Evolutionary conservation across 2,888 invertebrate species (phyloP).

Genomic region (Drosophila meridiana): DNA sequence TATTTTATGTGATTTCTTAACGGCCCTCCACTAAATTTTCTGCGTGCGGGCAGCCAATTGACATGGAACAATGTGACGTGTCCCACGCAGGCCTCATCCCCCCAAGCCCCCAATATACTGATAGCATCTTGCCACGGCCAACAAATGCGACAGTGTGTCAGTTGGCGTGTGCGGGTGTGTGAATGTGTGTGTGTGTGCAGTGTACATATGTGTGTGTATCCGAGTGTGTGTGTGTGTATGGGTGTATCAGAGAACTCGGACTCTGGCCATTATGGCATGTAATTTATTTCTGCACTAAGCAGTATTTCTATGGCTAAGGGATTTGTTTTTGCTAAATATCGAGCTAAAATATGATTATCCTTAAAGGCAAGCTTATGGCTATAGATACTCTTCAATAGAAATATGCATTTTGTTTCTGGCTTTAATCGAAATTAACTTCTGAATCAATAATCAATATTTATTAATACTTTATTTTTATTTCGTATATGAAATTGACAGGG

Average conservation of each 20-base stretch:
- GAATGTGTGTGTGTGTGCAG: not conserved
- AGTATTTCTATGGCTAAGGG: slow-evolving; percentile 4
- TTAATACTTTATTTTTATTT: too few species aligned
- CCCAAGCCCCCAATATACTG: slow-evolving; percentile 28
- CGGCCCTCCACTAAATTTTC: slow-evolving; percentile 42
- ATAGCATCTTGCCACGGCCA: slow-evolving; percentile 52
- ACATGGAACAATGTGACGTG: slow-evolving; percentile 53
- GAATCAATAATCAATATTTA: too few species aligned
- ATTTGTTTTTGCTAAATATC: slow-evolving; percentile 14
- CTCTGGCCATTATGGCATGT: slow-evolving; percentile 60
- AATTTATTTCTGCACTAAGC: slow-evolving; percentile 63
- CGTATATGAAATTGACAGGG: too few species aligned
- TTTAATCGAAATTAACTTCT: not conserved
- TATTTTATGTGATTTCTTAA: slow-evolving; percentile 72
- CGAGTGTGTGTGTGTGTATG: not conserved
- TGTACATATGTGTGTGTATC: not conserved
- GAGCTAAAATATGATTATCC: slow-evolving; percentile 1
- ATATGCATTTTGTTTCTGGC: too few species aligned
- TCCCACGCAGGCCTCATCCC: slow-evolving; percentile 28
- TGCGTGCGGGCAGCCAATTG: slow-evolving; percentile 48
- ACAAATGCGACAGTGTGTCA: slow-evolving; percentile 38
- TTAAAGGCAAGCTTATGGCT: not conserved
- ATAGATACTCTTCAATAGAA: not conserved
- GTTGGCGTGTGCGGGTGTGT: slow-evolving; percentile 17
- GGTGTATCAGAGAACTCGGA: slow-evolving; percentile 22